Conservation (phyloP, 2,797 vertebrate species). For the Cuniculus paca region DNA sequence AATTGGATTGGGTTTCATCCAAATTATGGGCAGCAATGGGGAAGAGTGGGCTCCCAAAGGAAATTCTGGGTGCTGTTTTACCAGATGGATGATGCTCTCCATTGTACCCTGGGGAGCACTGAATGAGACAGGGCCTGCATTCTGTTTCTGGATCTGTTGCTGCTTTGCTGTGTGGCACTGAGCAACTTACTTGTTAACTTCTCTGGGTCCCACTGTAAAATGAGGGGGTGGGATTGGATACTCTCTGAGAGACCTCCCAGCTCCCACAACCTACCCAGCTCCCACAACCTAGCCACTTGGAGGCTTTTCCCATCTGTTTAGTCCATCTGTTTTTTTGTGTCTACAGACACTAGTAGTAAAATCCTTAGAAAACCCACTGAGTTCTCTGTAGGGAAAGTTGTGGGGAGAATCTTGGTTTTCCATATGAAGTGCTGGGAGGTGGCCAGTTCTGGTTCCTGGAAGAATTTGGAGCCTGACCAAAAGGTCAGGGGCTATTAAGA, state of each 20-base stretch:
- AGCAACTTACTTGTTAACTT: background rate
- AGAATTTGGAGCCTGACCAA: background rate
- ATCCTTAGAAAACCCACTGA: slow-evolving; percentile 66
- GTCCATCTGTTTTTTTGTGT: slow-evolving; percentile 64
- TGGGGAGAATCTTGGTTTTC: background rate
- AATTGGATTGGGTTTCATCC: background rate
- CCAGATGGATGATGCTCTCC: background rate
- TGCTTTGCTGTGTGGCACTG: background rate
- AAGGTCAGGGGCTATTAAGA: background rate
- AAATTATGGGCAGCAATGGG: background rate
- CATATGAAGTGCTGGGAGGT: background rate
- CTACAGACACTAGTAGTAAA: slow-evolving; percentile 56
- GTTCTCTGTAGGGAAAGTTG: background rate
- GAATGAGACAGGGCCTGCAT: background rate
- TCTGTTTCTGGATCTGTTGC: background rate
- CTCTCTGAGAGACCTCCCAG: slow-evolving; percentile 53
- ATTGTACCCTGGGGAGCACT: background rate
- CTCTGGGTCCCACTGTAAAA: slow-evolving; percentile 19
- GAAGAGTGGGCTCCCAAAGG: background rate
- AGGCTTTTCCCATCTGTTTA: slow-evolving; percentile 68
- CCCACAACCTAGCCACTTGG: background rate
- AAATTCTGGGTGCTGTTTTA: background rate
- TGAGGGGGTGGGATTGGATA: slow-evolving; percentile 42
- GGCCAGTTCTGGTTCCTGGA: background rate
- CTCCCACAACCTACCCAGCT: slow-evolving; percentile 1